Conservation (phyloP, 2,797 vertebrate species). For the Schizopygopsis pylzovi region DNA sequence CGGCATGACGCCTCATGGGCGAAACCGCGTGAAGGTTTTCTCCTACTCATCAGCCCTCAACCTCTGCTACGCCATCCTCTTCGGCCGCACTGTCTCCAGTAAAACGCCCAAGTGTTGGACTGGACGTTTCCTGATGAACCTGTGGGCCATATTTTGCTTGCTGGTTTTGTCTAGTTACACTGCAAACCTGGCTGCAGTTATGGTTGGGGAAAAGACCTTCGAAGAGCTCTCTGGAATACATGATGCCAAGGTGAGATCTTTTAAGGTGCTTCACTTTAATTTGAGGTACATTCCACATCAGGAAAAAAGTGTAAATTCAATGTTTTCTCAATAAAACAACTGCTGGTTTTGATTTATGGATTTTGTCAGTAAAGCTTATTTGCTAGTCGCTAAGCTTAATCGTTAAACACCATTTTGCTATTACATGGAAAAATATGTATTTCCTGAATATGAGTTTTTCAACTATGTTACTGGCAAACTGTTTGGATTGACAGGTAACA, state of each 20-base stretch:
- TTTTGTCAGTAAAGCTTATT: not conserved
- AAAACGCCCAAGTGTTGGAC: conserved; percentile 97
- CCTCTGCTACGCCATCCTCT: conserved; percentile 92
- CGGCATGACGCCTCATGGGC: conserved; percentile 90
- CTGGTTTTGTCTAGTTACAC: conserved; percentile 97
- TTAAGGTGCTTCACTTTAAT: not conserved
- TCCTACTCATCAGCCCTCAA: conserved; percentile 93
- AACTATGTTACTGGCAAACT: not conserved
- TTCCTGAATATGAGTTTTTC: not conserved
- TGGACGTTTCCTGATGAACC: conserved; percentile 95
- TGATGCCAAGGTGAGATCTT: conserved; percentile 83
- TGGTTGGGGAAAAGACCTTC: conserved; percentile 97
- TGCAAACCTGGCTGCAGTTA: conserved; percentile 92
- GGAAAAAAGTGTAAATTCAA: not conserved
- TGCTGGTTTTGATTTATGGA: not conserved
- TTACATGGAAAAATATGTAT: not conserved
- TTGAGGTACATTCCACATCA: not conserved
- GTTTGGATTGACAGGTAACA: not conserved
- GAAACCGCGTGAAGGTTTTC: conserved; percentile 88
- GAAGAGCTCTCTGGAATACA: conserved; percentile 95
- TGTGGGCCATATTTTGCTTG: conserved; percentile 97
- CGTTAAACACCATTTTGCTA: not conserved
- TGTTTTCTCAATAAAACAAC: not conserved
- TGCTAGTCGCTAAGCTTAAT: not conserved
- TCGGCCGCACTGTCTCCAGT: conserved; percentile 89